Conservation (phyloP, 2,888 invertebrate species). For the Flexamia atlantica region DNA sequence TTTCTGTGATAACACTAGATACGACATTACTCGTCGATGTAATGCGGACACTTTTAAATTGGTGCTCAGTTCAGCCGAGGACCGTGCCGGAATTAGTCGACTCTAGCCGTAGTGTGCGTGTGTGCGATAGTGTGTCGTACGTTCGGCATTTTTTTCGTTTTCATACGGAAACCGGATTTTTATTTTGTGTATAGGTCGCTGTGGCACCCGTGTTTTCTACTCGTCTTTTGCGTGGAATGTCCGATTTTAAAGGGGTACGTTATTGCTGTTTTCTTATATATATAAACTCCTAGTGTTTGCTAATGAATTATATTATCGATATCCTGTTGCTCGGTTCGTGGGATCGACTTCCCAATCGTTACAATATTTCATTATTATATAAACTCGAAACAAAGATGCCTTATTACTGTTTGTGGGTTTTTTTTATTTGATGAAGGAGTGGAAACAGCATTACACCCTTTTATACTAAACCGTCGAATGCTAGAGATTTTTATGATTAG, state of each 20-base stretch:
- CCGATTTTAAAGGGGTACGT: slow-evolving; percentile 68
- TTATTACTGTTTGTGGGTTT: slow-evolving; percentile 69
- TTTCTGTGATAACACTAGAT: slow-evolving; percentile 72
- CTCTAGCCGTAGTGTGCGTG: slow-evolving; percentile 66
- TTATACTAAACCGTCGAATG: slow-evolving; percentile 59
- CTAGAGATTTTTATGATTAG: slow-evolving; percentile 56
- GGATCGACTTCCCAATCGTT: slow-evolving; percentile 65
- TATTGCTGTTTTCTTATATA: slow-evolving; percentile 67
- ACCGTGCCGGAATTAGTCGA: slow-evolving; percentile 62
- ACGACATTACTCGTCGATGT: slow-evolving; percentile 67
- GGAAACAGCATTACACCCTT: slow-evolving; percentile 61
- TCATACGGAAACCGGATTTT: slow-evolving; percentile 63
- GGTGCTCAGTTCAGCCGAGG: slow-evolving; percentile 70
- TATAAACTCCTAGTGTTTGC: slow-evolving; percentile 65
- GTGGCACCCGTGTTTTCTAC: slow-evolving; percentile 65
- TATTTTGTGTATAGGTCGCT: slow-evolving; percentile 65
- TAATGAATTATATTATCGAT: slow-evolving; percentile 65
- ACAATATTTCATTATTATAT: slow-evolving; percentile 67
- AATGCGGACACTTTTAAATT: slow-evolving; percentile 68
- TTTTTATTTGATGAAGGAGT: slow-evolving; percentile 63
- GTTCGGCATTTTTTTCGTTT: slow-evolving; percentile 64
- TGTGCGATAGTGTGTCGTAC: slow-evolving; percentile 64
- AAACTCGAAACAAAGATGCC: slow-evolving; percentile 69
- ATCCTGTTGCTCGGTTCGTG: slow-evolving; percentile 65
- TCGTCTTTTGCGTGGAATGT: slow-evolving; percentile 66